These are phyloP conservation scores for Temnothorax longispinosus DNA, from an alignment of 1,140 invertebrate species.

Conservation along the genomic window DNA sequence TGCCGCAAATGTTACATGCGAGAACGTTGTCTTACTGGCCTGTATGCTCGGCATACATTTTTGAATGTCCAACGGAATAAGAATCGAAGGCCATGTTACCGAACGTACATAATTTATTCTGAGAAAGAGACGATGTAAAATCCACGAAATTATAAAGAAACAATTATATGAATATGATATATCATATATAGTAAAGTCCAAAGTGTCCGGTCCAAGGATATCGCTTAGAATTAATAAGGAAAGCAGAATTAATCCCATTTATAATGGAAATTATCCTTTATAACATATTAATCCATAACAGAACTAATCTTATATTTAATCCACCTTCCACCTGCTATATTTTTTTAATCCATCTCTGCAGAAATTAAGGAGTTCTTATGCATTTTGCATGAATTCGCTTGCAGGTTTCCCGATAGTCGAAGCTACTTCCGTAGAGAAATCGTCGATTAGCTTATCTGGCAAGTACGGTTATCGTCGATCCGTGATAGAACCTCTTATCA, in stretches of 20 bases:
- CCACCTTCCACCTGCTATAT: neutral
- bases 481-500: conserved; percentile 57
- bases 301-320: neutral
- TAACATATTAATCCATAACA: no score
- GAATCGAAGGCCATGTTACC: conserved; percentile 6
- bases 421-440: conserved; percentile 60
- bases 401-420: conserved; percentile 22
- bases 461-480: conserved; percentile 55
- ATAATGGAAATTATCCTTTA: no score
- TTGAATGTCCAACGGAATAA: conserved; percentile 27
- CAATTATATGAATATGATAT: neutral
- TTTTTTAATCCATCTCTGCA: neutral
- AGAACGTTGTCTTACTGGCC: conserved; percentile 10
- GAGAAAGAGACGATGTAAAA: neutral
- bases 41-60: conserved; percentile 44
- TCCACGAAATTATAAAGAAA: neutral
- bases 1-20: conserved; percentile 48
- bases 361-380: neutral
- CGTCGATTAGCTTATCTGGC: conserved; percentile 72
- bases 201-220: no score
- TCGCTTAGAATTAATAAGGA: no score
- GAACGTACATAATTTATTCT: neutral
- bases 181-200: neutral
- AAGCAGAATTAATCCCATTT: no score
- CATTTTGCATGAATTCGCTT: conserved; percentile 44